These are phyloP conservation scores for Ptyas mucosa DNA, from an alignment of 2,113 vertebrate genomes.

Conservation along the genomic window DNA sequence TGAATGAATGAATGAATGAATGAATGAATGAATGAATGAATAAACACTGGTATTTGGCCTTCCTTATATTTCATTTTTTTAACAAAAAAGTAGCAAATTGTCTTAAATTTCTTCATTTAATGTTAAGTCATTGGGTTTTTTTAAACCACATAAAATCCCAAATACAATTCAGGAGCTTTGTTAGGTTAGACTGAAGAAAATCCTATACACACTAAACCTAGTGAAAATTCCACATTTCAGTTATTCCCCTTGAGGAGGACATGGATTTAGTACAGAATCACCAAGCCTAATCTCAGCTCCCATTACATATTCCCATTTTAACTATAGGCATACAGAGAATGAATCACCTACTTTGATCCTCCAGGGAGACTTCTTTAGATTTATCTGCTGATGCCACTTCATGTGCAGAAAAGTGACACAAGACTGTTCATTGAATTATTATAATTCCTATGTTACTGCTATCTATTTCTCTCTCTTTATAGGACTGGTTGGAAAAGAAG, in stretches of 20 bases:
- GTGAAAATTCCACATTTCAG: not conserved
- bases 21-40: too few relatives aligned
- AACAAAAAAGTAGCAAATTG: not conserved
- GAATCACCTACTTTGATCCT: not conserved
- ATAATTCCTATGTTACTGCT: not conserved
- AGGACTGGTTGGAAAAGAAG: slow-evolving; percentile 94
- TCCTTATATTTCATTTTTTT: not conserved
- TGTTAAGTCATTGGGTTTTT: not conserved
- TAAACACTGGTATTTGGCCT: not conserved
- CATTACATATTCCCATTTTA: not conserved
- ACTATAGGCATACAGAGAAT: not conserved
- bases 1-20: not conserved
- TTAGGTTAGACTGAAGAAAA: not conserved
- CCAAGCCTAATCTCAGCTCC: not conserved
- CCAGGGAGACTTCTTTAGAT: not conserved
- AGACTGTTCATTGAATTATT: not conserved
- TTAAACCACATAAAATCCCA: not conserved
- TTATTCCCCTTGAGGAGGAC: not conserved
- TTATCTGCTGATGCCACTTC: not conserved
- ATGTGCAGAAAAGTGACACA: not conserved
- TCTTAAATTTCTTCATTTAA: not conserved
- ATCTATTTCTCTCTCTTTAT: slow-evolving; percentile 39
- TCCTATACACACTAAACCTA: not conserved
- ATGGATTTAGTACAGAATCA: not conserved
- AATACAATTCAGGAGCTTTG: not conserved